These are phyloP conservation scores for Phoxinus dragarum DNA, from an alignment of 2,797 vertebrate genomes.

Conservation along the genomic window DNA sequence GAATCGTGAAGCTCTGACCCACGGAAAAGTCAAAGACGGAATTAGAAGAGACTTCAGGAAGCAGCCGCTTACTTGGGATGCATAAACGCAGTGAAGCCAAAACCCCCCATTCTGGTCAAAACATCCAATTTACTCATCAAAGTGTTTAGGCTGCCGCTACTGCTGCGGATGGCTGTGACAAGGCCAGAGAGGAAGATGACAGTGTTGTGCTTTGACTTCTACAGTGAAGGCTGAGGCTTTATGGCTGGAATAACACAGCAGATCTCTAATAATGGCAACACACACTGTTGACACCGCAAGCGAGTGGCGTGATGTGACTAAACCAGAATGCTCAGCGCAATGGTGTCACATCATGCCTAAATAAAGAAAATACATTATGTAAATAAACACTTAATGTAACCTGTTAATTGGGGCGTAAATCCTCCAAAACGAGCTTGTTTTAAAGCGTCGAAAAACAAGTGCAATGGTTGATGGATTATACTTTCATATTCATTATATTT, in stretches of 20 bases:
- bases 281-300: slow-evolving; percentile 16
- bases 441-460: neutral
- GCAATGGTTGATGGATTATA: neutral
- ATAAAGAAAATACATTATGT: slow-evolving; percentile 14
- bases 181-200: slow-evolving; percentile 34
- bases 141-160: slow-evolving; percentile 36
- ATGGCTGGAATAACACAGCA: slow-evolving; percentile 26
- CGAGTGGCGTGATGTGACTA: neutral
- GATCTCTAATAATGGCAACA: slow-evolving; percentile 28
- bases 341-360: slow-evolving; percentile 11
- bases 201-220: slow-evolving; percentile 21
- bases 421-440: neutral
- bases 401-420: slow-evolving; percentile 13
- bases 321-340: slow-evolving; percentile 11
- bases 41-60: slow-evolving; percentile 46
- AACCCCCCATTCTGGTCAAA: slow-evolving; percentile 36
- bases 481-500: slow-evolving; percentile 35
- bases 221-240: slow-evolving; percentile 27
- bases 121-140: slow-evolving; percentile 52
- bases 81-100: slow-evolving; percentile 44
- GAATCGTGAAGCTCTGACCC: slow-evolving; percentile 9
- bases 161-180: slow-evolving; percentile 21
- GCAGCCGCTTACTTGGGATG: slow-evolving; percentile 39
- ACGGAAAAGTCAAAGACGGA: slow-evolving; percentile 34
- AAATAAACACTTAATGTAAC: neutral